Evolutionary conservation across 2,888 invertebrate genomes (phyloP).

Genomic region (Caenorhabditis sp.): DNA sequence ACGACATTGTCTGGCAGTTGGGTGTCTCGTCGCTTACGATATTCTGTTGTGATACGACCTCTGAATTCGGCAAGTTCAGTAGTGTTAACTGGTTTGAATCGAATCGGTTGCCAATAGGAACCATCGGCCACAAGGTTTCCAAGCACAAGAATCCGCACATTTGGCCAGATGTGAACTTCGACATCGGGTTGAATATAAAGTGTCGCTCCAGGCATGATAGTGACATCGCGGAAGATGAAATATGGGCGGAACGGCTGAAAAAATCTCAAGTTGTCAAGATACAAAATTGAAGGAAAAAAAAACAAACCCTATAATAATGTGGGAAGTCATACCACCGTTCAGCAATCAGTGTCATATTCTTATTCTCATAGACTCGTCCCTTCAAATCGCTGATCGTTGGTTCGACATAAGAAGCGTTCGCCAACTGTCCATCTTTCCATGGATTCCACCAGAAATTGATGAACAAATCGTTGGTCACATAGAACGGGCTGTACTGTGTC

Average conservation of each 20-base stretch:
- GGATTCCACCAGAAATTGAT: conserved; percentile 69
- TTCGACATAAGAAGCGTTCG: conserved; percentile 49
- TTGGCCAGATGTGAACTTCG: conserved; percentile 87
- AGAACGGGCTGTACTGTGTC: conserved; percentile 87
- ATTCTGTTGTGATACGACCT: conserved; percentile 56
- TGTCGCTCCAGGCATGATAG: conserved; percentile 91
- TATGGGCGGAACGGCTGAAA: conserved; percentile 76
- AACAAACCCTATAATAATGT: conserved; percentile 50
- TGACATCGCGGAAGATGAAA: conserved; percentile 85
- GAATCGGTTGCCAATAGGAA: conserved; percentile 76
- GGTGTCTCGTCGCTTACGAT: conserved; percentile 20
- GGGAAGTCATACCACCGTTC: conserved; percentile 65
- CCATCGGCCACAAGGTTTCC: conserved; percentile 88
- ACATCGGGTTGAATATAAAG: conserved; percentile 84
- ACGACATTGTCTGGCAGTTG: too few species aligned
- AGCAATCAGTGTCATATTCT: conserved; percentile 55
- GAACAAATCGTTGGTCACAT: conserved; percentile 78
- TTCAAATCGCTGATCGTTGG: conserved; percentile 64
- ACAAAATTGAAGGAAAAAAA: neutral
- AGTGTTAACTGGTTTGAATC: conserved; percentile 70
- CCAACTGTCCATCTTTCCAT: conserved; percentile 61
- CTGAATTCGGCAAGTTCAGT: conserved; percentile 62
- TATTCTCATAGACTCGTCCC: conserved; percentile 65
- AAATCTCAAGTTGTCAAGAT: too few species aligned
- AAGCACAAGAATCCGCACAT: conserved; percentile 79